Evolutionary conservation across 2,113 vertebrate species (phyloP).

Genomic region (Pristiophorus japonicus): DNA sequence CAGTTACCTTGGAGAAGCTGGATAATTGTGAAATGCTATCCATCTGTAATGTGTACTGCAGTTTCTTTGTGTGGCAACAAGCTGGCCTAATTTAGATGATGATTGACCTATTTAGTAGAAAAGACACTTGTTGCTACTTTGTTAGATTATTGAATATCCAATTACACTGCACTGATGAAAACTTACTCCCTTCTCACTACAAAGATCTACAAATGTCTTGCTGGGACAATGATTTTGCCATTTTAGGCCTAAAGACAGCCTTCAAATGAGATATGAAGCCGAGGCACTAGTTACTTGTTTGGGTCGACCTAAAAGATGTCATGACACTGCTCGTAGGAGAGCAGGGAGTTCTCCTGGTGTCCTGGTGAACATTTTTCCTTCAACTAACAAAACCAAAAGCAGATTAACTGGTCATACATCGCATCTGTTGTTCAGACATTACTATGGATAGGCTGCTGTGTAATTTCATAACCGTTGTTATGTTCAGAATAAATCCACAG

Average conservation of each 20-base stretch:
- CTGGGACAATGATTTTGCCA: background rate
- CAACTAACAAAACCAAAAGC: background rate
- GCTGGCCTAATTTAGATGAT: background rate
- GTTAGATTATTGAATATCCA: slow-evolving; percentile 15
- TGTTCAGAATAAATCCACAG: no score
- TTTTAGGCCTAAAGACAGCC: background rate
- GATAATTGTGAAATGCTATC: background rate
- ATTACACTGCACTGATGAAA: background rate
- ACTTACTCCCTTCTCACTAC: background rate
- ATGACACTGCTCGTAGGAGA: no score
- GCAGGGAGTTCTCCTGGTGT: background rate
- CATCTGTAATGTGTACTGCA: background rate
- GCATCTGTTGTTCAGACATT: background rate
- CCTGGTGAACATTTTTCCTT: background rate
- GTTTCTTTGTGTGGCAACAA: background rate
- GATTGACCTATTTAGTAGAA: background rate
- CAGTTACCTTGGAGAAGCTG: background rate
- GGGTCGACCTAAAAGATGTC: background rate
- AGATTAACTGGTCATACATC: background rate
- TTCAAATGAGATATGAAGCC: background rate
- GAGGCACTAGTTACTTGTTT: background rate
- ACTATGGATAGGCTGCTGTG: background rate
- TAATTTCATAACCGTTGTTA: background rate
- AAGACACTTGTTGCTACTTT: background rate
- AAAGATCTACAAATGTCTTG: background rate